Evolutionary conservation across 2,113 vertebrate species (phyloP), one percentile per base, ranked within the genome.

Genomic region (Salvator merianae): DNA sequence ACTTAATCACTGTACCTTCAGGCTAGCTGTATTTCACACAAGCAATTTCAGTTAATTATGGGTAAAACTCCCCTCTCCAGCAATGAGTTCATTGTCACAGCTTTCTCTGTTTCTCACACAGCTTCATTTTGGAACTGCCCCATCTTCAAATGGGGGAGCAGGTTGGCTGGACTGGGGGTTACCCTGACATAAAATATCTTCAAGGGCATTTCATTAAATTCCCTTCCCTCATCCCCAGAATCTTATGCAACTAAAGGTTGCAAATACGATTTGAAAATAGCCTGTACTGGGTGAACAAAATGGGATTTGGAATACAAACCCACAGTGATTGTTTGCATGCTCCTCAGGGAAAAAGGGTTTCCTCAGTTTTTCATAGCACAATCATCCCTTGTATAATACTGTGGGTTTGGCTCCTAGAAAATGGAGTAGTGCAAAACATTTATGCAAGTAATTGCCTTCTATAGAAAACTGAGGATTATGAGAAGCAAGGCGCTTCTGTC

Each of bases 111-210:
- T 28, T 43, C 40, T 12, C 2, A 50, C 7, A 38, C 4, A 13
- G 30, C 38, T 10, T 9, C 70, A 28, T 26, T 38, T 9, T 28
- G 36, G 28, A 59, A 50, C 38, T 20, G 2, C 4, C 30, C 14
- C 72, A 50, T 50, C 26, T 75, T 75, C 40, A 75, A 75, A 75
- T 50, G 2, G 5, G 14, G 32, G 22, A 12, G 10, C 16, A 22
- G 20, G 70, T 40, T 28, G 13, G 18, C 5, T n/a, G 43, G 28
- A 14, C 1, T 12, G 13, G 43, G 6, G 16, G 20, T 18, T n/a
- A 55, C 10, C 30, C 50, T 34, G 7, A n/a, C 20, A 8, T 7
- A 1, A 1, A n/a, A n/a, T 50, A 3, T 4, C 32, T 0, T 20
- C 24, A 36, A 20, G 20, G n/a, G 6, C n/a, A 0, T 7, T 68